phyloP scores from a whole-genome alignment of 2,113 vertebrate species.

The Condylura cristata region DNA sequence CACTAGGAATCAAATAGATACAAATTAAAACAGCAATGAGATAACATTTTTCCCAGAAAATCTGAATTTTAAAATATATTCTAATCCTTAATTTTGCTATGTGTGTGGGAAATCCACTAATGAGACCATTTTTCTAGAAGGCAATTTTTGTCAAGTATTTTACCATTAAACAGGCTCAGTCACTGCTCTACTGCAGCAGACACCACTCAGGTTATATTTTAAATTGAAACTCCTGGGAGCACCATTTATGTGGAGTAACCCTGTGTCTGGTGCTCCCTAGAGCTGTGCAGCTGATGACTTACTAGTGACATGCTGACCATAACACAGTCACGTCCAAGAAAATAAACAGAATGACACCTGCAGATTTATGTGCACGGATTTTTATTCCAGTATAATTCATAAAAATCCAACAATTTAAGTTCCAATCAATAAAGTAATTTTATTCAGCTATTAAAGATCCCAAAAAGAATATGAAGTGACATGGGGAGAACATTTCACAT shows the following conservation, averaged over 20 bases:
- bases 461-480: not conserved
- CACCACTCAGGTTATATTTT: not conserved
- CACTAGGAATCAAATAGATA: not conserved
- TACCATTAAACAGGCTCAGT: not conserved
- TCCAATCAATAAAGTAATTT: constrained; percentile 3
- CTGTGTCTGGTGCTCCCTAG: not conserved
- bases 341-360: not conserved
- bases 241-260: not conserved
- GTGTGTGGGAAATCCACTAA: not conserved
- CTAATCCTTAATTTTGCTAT: not conserved
- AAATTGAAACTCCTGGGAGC: not conserved
- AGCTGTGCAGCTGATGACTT: not conserved
- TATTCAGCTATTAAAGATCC: not conserved
- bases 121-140: not conserved
- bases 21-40: not conserved
- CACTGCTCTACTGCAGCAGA: not conserved
- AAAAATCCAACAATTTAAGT: not conserved
- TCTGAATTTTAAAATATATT: constrained; percentile 36
- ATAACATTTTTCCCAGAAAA: not conserved
- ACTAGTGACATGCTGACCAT: not conserved
- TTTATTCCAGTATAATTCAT: not conserved
- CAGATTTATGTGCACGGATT: not conserved
- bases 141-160: not conserved
- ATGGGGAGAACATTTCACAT: not conserved
- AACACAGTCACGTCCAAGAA: not conserved